Percentiles rank a stretch among this genome's conserved stretches.
Conservation (phyloP, 2,797 vertebrate species). For the Darevskia nairensis region DNA sequence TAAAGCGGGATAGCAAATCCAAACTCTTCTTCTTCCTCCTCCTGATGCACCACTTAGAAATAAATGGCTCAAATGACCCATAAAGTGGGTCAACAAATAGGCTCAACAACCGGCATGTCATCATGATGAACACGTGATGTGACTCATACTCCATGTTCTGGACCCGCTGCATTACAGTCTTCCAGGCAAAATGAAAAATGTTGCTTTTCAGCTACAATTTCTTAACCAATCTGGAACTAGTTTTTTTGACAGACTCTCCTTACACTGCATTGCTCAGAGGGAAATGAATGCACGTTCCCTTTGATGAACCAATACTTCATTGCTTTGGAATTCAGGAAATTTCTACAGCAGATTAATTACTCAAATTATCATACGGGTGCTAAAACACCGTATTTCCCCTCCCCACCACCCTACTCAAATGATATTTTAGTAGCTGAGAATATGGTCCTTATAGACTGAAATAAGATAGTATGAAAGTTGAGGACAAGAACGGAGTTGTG, state of each 20-base stretch:
- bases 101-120: slow-evolving; percentile 47
- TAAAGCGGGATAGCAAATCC: too few relatives aligned
- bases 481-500: too few relatives aligned
- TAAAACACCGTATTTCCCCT: background rate
- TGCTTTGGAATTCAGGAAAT: background rate
- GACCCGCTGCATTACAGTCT: slow-evolving; percentile 48
- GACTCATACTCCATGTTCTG: slow-evolving; percentile 27
- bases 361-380: background rate
- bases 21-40: background rate
- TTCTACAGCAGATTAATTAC: background rate
- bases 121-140: background rate
- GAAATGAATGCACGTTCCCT: background rate
- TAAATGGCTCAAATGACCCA: slow-evolving; percentile 51
- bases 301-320: slow-evolving; percentile 4
- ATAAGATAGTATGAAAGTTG: background rate
- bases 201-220: slow-evolving; percentile 35
- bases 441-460: background rate
- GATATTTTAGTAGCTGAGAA: background rate
- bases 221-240: background rate
- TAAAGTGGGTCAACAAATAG: slow-evolving; percentile 54
- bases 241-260: slow-evolving; percentile 16
- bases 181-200: slow-evolving; percentile 21
- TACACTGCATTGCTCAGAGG: background rate
- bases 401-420: background rate
- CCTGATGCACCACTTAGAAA: slow-evolving; percentile 48